phyloP scores from a whole-genome alignment of 1,140 invertebrate genomes.

The Heliconius melpomene region DNA sequence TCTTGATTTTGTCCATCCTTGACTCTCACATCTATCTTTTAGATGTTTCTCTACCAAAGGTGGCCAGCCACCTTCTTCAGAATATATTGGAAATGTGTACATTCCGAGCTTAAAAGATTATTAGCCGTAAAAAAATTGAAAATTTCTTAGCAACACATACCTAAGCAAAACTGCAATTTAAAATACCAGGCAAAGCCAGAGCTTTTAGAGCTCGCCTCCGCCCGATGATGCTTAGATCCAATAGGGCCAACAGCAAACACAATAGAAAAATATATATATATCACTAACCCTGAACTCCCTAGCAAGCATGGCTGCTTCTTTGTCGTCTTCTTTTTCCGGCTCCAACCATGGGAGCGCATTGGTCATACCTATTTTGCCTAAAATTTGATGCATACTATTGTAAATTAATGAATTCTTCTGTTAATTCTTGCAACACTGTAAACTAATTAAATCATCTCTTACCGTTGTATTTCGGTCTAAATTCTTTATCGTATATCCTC shows the following conservation, averaged over 20 bases:
- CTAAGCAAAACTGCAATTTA: too few species aligned
- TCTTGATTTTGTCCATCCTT: neutral
- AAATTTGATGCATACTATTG: neutral
- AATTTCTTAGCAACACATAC: neutral
- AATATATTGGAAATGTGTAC: neutral
- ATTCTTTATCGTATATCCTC: constrained; percentile 75
- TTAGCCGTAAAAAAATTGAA: neutral
- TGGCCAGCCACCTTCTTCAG: neutral
- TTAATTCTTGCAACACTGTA: neutral
- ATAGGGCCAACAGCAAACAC: too few species aligned
- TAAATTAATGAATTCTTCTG: too few species aligned
- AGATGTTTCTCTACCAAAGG: neutral
- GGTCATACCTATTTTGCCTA: neutral
- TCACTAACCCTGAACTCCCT: neutral
- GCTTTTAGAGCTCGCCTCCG: too few species aligned
- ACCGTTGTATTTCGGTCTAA: constrained; percentile 20
- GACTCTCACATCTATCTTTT: neutral
- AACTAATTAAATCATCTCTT: neutral
- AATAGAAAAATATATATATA: neutral
- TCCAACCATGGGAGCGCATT: neutral
- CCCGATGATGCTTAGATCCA: neutral
- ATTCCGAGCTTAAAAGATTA: neutral
- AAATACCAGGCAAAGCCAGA: too few species aligned
- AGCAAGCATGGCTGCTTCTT: neutral
- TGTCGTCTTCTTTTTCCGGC: neutral